phyloP scores from a whole-genome alignment of 2,888 invertebrate species.

The Drosophila percnosoma region DNA sequence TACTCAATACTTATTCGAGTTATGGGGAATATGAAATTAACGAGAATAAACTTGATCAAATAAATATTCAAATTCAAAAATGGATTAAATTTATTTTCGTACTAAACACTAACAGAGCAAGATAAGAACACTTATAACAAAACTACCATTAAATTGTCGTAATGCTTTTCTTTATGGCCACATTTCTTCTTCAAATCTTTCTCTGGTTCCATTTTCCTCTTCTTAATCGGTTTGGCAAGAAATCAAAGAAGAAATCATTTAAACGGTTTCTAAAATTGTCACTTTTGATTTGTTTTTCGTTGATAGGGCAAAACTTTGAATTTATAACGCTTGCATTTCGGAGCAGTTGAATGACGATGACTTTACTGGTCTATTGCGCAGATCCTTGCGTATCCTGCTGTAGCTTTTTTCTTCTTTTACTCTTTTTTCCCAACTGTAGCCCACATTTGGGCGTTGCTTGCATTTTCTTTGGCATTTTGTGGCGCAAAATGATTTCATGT shows the following conservation, averaged over 20 bases:
- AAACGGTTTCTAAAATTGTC: conserved; percentile 68
- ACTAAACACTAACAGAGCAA: not conserved
- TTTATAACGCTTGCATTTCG: conserved; percentile 58
- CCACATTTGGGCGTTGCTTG: conserved; percentile 52
- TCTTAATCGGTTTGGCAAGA: conserved; percentile 27
- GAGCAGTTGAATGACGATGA: conserved; percentile 34
- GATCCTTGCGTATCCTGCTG: conserved; percentile 51
- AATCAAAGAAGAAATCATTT: conserved; percentile 73
- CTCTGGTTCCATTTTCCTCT: not conserved
- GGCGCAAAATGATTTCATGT: conserved; percentile 84
- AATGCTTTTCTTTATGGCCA: not conserved
- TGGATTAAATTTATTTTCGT: not conserved
- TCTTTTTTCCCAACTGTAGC: not conserved
- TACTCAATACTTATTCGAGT: not conserved
- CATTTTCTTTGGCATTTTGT: conserved; percentile 73
- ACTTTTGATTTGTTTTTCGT: conserved; percentile 79
- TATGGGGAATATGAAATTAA: not conserved
- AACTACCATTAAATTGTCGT: conserved; percentile 21
- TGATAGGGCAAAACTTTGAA: conserved; percentile 66
- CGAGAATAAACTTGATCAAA: not conserved
- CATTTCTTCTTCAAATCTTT: not conserved
- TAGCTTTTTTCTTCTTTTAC: not conserved
- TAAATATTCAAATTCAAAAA: not conserved
- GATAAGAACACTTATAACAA: not conserved
- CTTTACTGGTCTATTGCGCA: conserved; percentile 31